These are phyloP conservation scores for Anagrus nilaparvatae DNA, from an alignment of 1,140 invertebrate species.

Conservation along the genomic window DNA sequence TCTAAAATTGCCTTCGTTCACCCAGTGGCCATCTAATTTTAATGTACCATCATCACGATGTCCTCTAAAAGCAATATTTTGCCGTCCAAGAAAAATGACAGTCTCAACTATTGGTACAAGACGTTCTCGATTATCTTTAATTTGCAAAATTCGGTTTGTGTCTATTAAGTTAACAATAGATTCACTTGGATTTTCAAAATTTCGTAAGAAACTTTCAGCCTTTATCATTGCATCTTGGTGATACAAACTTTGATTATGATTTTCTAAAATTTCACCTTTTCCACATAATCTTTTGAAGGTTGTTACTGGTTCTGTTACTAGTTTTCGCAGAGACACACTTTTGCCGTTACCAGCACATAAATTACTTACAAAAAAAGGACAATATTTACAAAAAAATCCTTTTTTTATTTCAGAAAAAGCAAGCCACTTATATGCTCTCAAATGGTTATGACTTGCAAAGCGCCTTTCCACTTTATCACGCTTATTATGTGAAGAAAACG, in stretches of 20 bases:
- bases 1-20: conserved; percentile 24
- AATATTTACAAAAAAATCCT: conserved; percentile 5
- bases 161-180: conserved; percentile 2
- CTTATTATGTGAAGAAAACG: not conserved
- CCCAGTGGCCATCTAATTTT: not conserved
- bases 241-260: not conserved
- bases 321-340: not conserved
- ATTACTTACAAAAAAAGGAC: not conserved
- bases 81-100: conserved; percentile 18
- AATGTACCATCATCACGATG: conserved; percentile 20
- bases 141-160: conserved; percentile 8
- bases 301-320: not conserved
- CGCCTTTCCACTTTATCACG: not conserved
- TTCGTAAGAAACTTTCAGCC: not conserved
- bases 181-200: not conserved
- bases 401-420: conserved; percentile 1
- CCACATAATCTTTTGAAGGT: not conserved
- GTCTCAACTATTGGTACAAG: conserved; percentile 19
- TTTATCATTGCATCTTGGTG: not conserved
- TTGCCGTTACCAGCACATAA: not conserved
- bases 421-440: not conserved
- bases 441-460: not conserved
- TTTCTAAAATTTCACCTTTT: not conserved
- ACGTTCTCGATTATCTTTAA: conserved; percentile 18
- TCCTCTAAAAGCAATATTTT: conserved; percentile 22